A percentile compares a stretch with the other conserved stretches of the same genome.
Evolutionary conservation across 2,888 invertebrate species (phyloP).

Genomic region (Nomada goodeniana): DNA sequence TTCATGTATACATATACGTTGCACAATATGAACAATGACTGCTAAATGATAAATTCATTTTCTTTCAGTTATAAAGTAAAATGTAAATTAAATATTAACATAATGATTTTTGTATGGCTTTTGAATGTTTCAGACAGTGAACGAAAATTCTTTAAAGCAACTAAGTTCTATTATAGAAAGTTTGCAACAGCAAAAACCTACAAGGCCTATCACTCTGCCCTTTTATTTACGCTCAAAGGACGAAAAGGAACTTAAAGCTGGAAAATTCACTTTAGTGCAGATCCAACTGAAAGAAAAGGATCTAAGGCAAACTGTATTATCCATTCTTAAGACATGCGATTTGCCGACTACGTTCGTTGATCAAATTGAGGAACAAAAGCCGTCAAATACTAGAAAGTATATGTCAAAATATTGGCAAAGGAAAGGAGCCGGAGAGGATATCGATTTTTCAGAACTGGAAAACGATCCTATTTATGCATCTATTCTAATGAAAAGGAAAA

Average conservation of each 20-base stretch:
- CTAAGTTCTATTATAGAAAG: conserved; percentile 94
- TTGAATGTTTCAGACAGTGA: conserved; percentile 88
- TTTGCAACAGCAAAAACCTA: conserved; percentile 88
- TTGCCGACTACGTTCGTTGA: conserved; percentile 95
- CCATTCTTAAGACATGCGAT: conserved; percentile 92
- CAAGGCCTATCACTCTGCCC: conserved; percentile 88
- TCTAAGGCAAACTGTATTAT: conserved; percentile 90
- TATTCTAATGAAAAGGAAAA: conserved; percentile 84
- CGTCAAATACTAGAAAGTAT: conserved; percentile 66
- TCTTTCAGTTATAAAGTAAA: not conserved
- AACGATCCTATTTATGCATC: conserved; percentile 86
- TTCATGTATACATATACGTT: conserved; percentile 4
- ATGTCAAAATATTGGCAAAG: conserved; percentile 76
- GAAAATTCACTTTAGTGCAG: conserved; percentile 90
- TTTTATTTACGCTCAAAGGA: conserved; percentile 92
- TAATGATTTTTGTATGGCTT: not conserved
- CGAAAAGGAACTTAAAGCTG: conserved; percentile 86
- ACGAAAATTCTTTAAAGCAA: conserved; percentile 95
- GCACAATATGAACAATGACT: not conserved
- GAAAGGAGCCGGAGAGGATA: conserved; percentile 68
- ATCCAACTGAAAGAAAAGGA: conserved; percentile 89
- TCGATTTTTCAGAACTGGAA: conserved; percentile 82
- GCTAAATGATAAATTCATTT: not conserved
- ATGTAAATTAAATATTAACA: not conserved
- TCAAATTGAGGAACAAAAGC: conserved; percentile 86